Base-by-base conservation (phyloP, 2,888 invertebrate species). In the Tanytarsus gracilentus region DNA sequence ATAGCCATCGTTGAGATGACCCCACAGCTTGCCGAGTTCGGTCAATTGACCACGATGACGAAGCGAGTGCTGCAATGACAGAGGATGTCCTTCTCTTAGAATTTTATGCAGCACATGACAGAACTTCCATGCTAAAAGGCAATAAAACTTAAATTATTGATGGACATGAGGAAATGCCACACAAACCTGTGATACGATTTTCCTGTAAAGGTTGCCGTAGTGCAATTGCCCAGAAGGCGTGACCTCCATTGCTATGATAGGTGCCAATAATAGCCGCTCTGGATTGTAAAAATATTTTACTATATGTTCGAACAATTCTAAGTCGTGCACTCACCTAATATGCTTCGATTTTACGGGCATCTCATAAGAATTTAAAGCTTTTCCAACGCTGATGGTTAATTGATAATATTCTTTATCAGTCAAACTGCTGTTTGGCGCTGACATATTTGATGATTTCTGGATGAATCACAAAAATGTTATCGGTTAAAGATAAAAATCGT, bases 331-430 rank as follows among this genome's bases (percentile, higher is more conserved):
- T 70, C 87, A 89, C 65, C 98, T 83, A 44, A 96, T 94, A 86
- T 99, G 99, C 80, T 99, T 99, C 72, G 96, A 95, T 76, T 99
- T 99, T 1, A 96, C 88, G 1, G 98, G 95, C 7, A 86, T 86
- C 75, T 99, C 98, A 64, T 85, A 80, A 9, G 84, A 80, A 74
- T 91, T 97, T 65, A 98, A 86, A 18, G 98, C 98, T 76, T 99
- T 99, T 67, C 85, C 85, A 63, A 98, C 85, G 64, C 92, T 91
- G 67, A 87, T 80, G 61, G 84, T 82, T 92, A 79, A 71, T 68
- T 79, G 79, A 67, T 78, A 76, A 68, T 58, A 62, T 30, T 62
- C 59, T 21, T 62, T 62, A 44, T 58, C 56, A 18, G 49, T 74
- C 65, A 71, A 48, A 23, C 21, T n/a, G n/a, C n/a, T n/a, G n/a